Percentiles rank a stretch among this genome's conserved stretches.
Conservation (phyloP, 2,797 vertebrate species). For the Dromococcyx pavoninus region DNA sequence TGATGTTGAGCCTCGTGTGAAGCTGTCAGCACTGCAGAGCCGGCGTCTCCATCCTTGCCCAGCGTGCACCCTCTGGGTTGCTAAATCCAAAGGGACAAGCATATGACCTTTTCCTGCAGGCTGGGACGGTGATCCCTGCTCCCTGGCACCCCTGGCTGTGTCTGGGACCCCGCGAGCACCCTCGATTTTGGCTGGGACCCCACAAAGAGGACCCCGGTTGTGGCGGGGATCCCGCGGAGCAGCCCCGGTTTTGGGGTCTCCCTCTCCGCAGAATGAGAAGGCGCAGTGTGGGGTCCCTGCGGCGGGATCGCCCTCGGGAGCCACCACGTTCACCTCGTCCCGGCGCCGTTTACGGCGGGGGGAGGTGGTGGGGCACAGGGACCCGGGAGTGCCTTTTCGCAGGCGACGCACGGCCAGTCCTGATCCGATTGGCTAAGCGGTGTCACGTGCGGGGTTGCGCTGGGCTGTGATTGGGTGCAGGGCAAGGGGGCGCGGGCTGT, state of each 20-base stretch:
- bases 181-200: rapidly evolving
- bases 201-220: rapidly evolving
- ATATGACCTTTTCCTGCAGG: rapidly evolving
- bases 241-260: rapidly evolving
- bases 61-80: too few relatives aligned
- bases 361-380: background rate
- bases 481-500: too few relatives aligned
- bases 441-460: rapidly evolving
- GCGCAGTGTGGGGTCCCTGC: too few relatives aligned
- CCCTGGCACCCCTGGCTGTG: rapidly evolving
- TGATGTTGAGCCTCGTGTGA: background rate
- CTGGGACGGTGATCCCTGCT: rapidly evolving
- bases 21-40: background rate
- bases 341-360: background rate
- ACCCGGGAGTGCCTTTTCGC: rapidly evolving
- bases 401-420: background rate
- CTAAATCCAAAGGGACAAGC: rapidly evolving
- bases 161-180: rapidly evolving
- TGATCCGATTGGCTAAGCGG: background rate
- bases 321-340: background rate
- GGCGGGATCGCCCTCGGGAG: too few relatives aligned
- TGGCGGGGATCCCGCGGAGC: too few relatives aligned
- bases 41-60: background rate
- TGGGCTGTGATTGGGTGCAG: too few relatives aligned
- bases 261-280: too few relatives aligned